Conservation (phyloP, 2,797 vertebrate genomes). For the Staurois parvus region DNA sequence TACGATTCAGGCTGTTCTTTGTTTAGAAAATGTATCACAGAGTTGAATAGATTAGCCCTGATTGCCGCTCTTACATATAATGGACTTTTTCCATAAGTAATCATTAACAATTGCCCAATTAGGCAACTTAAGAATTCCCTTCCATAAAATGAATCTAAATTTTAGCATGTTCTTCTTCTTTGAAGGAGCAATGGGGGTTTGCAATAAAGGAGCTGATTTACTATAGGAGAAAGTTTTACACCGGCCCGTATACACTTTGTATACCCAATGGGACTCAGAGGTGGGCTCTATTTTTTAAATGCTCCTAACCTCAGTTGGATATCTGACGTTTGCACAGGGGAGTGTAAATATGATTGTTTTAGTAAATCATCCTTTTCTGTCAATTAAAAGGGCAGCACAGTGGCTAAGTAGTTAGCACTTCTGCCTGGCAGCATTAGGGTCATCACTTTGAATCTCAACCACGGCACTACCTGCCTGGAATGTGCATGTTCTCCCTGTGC, state of each 20-base stretch:
- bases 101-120: slow-evolving; percentile 77
- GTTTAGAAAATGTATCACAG: slow-evolving; percentile 75
- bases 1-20: slow-evolving; percentile 72
- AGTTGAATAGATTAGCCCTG: slow-evolving; percentile 75
- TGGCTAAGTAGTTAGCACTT: too few relatives aligned
- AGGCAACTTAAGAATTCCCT: slow-evolving; percentile 65
- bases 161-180: slow-evolving; percentile 59
- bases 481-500: too few relatives aligned
- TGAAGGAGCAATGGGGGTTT: slow-evolving; percentile 59
- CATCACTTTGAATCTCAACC: too few relatives aligned
- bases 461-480: too few relatives aligned
- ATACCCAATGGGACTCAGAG: neutral
- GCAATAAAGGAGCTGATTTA: slow-evolving; percentile 19
- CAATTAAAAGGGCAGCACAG: too few relatives aligned
- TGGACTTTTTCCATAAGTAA: slow-evolving; percentile 77
- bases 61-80: slow-evolving; percentile 76
- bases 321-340: too few relatives aligned
- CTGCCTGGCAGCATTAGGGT: too few relatives aligned
- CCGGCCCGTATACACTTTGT: neutral
- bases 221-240: neutral
- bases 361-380: slow-evolving; percentile 28
- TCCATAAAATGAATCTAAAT: slow-evolving; percentile 72
- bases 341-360: too few relatives aligned
- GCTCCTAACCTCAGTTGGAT: too few relatives aligned
- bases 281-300: neutral